Conservation (phyloP, 2,888 invertebrate genomes). For the Thecophora atra region DNA sequence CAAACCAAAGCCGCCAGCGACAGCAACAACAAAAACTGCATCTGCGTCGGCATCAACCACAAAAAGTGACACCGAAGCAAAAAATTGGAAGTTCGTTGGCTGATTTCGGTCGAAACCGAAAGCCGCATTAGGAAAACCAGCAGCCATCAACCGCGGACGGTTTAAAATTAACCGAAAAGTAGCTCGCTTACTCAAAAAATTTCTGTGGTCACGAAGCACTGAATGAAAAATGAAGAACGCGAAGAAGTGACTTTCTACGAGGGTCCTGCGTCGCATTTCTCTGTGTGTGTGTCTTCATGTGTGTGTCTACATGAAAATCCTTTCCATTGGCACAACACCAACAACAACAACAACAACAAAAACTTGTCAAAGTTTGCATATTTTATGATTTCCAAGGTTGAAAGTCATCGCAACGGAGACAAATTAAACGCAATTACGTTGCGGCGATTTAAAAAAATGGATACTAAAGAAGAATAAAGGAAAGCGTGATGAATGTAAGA, state of each 20-base stretch:
- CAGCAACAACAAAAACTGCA: background rate
- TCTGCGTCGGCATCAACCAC: background rate
- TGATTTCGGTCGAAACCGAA: no score
- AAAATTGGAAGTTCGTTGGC: no score
- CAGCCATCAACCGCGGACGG: background rate
- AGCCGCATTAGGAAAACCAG: background rate
- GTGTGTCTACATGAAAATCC: background rate
- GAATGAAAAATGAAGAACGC: no score
- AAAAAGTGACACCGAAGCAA: no score
- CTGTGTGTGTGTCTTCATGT: background rate
- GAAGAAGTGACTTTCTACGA: no score
- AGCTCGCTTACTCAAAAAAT: background rate
- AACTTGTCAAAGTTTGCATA: background rate
- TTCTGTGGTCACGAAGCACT: slow-evolving; percentile 2
- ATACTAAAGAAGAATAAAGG: no score
- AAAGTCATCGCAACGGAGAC: background rate
- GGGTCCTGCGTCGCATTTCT: no score
- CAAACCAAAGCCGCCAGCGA: background rate
- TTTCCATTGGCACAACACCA: background rate
- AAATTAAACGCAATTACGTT: slow-evolving; percentile 4
- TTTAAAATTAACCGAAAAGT: background rate
- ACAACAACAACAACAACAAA: background rate
- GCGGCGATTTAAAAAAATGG: background rate
- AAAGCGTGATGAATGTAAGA: background rate
- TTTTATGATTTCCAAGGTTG: slow-evolving; percentile 15